A percentile compares a stretch with the other conserved stretches of the same genome.
These are phyloP conservation scores for Mus musculus DNA, from an alignment of 2,113 vertebrate genomes.

Conservation along the genomic window DNA sequence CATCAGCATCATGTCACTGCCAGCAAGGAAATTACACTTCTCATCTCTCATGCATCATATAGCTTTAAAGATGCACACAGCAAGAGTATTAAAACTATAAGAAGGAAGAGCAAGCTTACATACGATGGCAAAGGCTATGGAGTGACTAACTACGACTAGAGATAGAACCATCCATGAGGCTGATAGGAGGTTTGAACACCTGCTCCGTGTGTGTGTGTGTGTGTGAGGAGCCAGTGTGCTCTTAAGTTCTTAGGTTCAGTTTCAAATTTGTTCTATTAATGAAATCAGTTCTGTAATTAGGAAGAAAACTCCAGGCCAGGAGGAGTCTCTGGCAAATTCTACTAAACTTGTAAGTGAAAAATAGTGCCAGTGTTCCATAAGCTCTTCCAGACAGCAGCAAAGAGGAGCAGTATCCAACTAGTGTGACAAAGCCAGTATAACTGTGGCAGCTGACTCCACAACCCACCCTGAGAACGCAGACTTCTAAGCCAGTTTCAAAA, in stretches of 20 bases:
- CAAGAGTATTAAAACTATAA: conserved; percentile 15
- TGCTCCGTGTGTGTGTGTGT: background rate
- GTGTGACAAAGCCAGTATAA: background rate
- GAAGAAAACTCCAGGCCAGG: background rate
- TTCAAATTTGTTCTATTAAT: background rate
- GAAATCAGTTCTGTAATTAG: conserved; percentile 22
- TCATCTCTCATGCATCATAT: background rate
- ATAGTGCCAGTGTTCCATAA: background rate
- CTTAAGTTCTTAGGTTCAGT: background rate
- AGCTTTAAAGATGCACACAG: background rate
- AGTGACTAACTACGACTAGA: background rate
- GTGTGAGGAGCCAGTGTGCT: background rate
- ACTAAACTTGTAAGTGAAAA: background rate
- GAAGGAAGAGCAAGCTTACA: background rate
- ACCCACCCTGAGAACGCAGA: background rate
- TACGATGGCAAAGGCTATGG: background rate
- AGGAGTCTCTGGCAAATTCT: background rate
- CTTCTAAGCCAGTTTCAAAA: background rate
- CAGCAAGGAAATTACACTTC: background rate
- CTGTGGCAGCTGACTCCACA: background rate
- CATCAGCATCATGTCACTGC: background rate
- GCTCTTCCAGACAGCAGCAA: background rate
- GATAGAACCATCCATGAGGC: background rate
- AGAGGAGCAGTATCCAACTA: background rate
- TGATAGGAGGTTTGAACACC: background rate